These are phyloP conservation scores for Raja brachyura DNA, from an alignment of 2,113 vertebrate genomes.

Conservation along the genomic window DNA sequence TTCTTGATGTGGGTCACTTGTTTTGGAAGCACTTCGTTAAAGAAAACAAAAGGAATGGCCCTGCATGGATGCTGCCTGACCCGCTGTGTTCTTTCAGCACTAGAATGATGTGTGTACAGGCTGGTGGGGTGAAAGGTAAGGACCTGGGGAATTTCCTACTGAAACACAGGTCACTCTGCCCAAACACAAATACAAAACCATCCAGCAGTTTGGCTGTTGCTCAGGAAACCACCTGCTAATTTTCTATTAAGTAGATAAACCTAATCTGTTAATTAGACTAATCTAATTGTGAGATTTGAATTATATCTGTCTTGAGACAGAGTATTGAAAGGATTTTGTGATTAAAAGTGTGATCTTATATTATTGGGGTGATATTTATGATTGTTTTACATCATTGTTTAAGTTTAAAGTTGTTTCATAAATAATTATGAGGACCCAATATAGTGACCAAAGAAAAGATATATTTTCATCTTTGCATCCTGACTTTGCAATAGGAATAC, in stretches of 20 bases:
- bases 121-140: too few species aligned
- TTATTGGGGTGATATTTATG: background rate
- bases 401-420: background rate
- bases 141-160: too few species aligned
- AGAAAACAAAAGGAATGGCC: background rate
- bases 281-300: too few species aligned
- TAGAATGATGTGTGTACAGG: too few species aligned
- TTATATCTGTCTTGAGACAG: background rate
- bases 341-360: background rate
- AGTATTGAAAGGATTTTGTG: background rate
- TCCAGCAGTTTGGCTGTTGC: too few species aligned
- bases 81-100: too few species aligned
- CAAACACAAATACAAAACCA: too few species aligned
- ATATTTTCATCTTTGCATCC: background rate
- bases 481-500: background rate
- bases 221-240: background rate
- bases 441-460: background rate
- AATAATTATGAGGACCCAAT: background rate
- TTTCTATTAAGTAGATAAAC: background rate
- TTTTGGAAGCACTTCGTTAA: background rate
- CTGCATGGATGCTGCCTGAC: too few species aligned
- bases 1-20: background rate
- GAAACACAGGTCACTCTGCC: too few species aligned
- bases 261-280: background rate
- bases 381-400: background rate